phyloP scores from a whole-genome alignment of 1,140 invertebrate species.

The Drosophila hydei region DNA sequence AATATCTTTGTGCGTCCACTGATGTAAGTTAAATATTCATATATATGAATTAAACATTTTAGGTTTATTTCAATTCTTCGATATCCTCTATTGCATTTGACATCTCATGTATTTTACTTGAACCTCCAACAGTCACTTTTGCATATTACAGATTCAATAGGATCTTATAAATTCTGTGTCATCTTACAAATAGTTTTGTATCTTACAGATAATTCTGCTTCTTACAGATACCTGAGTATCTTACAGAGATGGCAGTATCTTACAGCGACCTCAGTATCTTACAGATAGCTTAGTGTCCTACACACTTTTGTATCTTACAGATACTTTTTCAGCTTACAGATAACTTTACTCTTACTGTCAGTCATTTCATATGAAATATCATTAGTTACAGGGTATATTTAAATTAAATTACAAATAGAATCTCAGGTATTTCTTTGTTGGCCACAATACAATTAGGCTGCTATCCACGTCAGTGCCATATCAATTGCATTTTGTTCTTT shows the following conservation, averaged over 20 bases:
- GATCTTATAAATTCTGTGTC: background rate
- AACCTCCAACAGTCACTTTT: no score
- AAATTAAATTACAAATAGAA: background rate
- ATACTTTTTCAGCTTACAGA: background rate
- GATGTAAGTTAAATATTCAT: no score
- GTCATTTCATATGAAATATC: background rate
- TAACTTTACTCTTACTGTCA: background rate
- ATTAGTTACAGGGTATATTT: background rate
- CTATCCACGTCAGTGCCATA: background rate
- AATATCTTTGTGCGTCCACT: no score
- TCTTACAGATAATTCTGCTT: background rate
- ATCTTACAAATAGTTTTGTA: background rate
- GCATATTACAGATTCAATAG: no score
- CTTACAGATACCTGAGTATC: no score
- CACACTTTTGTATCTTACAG: background rate
- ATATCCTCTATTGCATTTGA: no score
- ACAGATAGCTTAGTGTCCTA: background rate
- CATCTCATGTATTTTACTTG: no score
- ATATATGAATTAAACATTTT: no score
- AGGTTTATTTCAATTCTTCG: no score
- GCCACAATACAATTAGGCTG: slow-evolving; percentile 10
- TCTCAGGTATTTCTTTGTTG: background rate
- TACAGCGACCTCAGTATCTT: background rate
- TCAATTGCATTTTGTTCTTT: slow-evolving; percentile 17
- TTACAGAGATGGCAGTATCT: no score